Conservation (phyloP, 2,113 vertebrate genomes). For the Gymnogyps californianus region DNA sequence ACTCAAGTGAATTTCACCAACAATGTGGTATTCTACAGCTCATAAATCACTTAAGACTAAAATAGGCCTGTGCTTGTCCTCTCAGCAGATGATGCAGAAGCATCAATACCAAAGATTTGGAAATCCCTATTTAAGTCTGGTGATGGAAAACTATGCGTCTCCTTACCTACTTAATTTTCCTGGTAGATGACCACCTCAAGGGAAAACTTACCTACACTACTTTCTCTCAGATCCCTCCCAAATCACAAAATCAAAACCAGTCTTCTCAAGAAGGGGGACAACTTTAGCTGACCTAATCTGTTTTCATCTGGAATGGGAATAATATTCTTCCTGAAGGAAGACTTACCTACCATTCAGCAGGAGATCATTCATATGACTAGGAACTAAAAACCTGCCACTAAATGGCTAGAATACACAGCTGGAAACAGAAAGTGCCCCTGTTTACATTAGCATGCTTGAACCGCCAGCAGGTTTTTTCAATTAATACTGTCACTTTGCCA, state of each 20-base stretch:
- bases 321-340: not conserved
- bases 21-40: not conserved
- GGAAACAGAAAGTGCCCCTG: not conserved
- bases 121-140: not conserved
- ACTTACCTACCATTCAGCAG: not conserved
- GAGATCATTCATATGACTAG: not conserved
- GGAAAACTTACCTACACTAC: not conserved
- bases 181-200: not conserved
- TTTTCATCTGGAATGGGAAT: not conserved
- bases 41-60: not conserved
- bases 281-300: not conserved
- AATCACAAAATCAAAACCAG: not conserved
- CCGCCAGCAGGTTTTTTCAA: not conserved
- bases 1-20: not conserved
- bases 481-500: slow-evolving; percentile 22
- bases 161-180: not conserved
- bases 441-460: not conserved
- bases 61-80: not conserved
- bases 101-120: not conserved
- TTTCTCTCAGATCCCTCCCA: not conserved
- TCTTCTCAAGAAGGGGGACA: not conserved
- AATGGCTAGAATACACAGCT: not conserved
- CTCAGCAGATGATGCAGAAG: not conserved
- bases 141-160: not conserved
- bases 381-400: not conserved